Base-by-base conservation (phyloP, 2,888 invertebrate species). In the Athalia cordata region DNA sequence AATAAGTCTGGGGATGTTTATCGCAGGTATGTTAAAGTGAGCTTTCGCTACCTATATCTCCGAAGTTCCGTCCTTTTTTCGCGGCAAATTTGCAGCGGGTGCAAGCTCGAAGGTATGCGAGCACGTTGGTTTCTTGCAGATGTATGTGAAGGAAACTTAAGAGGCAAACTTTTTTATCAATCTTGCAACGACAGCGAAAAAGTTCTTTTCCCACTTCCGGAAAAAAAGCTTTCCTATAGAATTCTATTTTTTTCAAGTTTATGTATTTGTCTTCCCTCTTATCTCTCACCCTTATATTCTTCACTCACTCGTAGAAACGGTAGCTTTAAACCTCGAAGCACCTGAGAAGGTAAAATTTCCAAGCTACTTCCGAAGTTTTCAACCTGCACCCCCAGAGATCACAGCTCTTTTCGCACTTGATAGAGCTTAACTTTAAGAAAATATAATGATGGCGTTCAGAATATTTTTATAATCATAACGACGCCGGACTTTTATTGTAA, bases 151-250 rank as follows among this genome's bases (percentile, higher is more conserved):
- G 68, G 81, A 83, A 84, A 83, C 82, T 81, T 81, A 80, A 81
- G 82, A 81, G 82, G 82, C 80, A 85, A 86, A 85, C 83, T 86
- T 86, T 82, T 83, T 84, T 86, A 86, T 86, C 85, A 85, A 85
- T 86, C 85, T 84, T 85, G 86, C 85, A 85, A 85, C 84, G 83
- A 82, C 82, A 82, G 81, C 78, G 81, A 81, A 81, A 85, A 85
- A 86, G 82, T 85, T 86, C n/a, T 82, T 52, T 82, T 84, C 81
- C 82, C 81, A 81, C 81, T 80, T 79, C 82, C 45, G 49, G 52
- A 64, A 52, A 62, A 29, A 75, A 47, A 75, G 64, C 50, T 75
- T 50, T 75, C 62, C 62, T 64, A 50, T 61, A 75, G 75, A 29
- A 74, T 75, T 52, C 29, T 0, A 29, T 29, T 29, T 29, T 29